Evolutionary conservation across 2,113 vertebrate species (phyloP).

Genomic region (Pedionomus torquatus): DNA sequence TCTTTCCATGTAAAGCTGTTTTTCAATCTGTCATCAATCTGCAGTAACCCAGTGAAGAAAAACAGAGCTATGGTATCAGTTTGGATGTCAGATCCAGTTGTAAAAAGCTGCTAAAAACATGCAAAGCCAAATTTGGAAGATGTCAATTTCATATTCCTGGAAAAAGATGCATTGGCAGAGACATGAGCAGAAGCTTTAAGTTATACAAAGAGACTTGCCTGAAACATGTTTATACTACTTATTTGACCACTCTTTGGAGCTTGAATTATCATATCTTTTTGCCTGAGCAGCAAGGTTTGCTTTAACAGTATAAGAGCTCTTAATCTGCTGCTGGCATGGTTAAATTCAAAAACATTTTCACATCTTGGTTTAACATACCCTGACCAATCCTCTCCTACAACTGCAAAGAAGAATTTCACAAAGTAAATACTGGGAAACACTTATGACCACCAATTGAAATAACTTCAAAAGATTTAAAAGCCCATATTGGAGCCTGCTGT

Average conservation of each 20-base stretch:
- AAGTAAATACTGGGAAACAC: background rate
- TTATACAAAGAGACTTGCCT: background rate
- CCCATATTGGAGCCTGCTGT: background rate
- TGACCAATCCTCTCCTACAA: background rate
- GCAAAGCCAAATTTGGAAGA: slow-evolving; percentile 30
- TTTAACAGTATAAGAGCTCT: background rate
- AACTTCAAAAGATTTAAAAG: background rate
- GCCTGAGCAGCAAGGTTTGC: background rate
- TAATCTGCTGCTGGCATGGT: background rate
- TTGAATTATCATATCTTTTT: background rate
- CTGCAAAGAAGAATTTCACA: background rate
- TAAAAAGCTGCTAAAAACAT: slow-evolving; percentile 52
- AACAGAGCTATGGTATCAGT: slow-evolving; percentile 38
- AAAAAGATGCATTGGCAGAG: slow-evolving; percentile 23
- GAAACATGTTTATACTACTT: slow-evolving; percentile 12
- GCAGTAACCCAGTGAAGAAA: slow-evolving; percentile 20
- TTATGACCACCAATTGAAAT: background rate
- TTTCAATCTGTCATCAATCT: slow-evolving; percentile 63
- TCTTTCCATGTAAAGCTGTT: slow-evolving; percentile 18
- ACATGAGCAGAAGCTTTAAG: slow-evolving; percentile 36
- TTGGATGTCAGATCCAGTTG: slow-evolving; percentile 36
- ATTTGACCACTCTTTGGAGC: background rate
- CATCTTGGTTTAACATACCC: background rate
- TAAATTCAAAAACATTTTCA: background rate
- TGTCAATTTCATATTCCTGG: slow-evolving; percentile 33